phyloP scores from a whole-genome alignment of 2,797 vertebrate species.

The Pseudomugil gertrudae region DNA sequence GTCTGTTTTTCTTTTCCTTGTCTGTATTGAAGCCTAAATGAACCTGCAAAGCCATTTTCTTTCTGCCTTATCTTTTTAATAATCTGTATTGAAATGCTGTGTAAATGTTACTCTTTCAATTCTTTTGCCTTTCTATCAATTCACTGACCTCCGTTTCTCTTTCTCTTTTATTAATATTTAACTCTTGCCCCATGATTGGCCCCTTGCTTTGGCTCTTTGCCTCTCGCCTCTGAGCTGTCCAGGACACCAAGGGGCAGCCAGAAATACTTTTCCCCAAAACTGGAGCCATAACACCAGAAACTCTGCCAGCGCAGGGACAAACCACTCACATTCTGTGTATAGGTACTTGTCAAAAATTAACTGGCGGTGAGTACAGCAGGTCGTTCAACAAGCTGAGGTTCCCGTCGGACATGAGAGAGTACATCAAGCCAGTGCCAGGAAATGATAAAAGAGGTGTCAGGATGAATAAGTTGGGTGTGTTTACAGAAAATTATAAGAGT shows the following conservation, averaged over 20 bases:
- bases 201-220: conserved; percentile 58
- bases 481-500: neutral
- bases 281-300: conserved; percentile 33
- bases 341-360: conserved; percentile 43
- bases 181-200: conserved; percentile 50
- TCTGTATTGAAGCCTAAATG: conserved; percentile 21
- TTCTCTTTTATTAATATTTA: conserved; percentile 71
- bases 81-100: conserved; percentile 11
- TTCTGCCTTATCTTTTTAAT: conserved; percentile 9
- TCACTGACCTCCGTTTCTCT: conserved; percentile 25
- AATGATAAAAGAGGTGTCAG: neutral
- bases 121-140: conserved; percentile 31
- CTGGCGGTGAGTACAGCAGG: conserved; percentile 8
- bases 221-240: conserved; percentile 41
- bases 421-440: neutral
- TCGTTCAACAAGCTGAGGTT: conserved; percentile 27
- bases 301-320: conserved; percentile 33
- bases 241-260: conserved; percentile 49
- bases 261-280: conserved; percentile 37
- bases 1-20: conserved; percentile 3
- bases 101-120: conserved; percentile 12
- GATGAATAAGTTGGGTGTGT: neutral
- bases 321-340: conserved; percentile 23
- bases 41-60: conserved; percentile 21
- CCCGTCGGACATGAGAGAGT: conserved; percentile 19